Conservation (phyloP, 2,888 invertebrate species). For the Ceratothoa steindachneri region DNA sequence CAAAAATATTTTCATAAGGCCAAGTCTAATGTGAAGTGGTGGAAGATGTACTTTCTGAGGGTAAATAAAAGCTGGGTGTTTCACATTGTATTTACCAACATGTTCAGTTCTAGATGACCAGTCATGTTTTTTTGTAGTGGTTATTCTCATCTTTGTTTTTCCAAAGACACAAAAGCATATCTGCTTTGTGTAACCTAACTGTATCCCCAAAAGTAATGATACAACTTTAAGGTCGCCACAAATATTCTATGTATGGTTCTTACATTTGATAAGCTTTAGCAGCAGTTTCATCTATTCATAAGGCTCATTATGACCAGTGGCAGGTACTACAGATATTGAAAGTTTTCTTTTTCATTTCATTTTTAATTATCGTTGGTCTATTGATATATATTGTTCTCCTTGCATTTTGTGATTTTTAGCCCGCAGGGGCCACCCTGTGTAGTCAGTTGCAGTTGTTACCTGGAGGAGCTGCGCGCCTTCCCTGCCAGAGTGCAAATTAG, state of each 20-base stretch:
- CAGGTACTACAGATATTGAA: conserved; percentile 36
- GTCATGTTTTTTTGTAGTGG: conserved; percentile 11
- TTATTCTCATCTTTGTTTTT: conserved; percentile 2
- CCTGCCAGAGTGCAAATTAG: too few relatives aligned
- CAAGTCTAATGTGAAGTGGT: not conserved
- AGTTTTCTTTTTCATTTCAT: conserved; percentile 20
- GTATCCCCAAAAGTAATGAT: conserved; percentile 40
- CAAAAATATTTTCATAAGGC: not conserved
- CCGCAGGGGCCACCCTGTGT: too few relatives aligned
- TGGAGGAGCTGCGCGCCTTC: too few relatives aligned
- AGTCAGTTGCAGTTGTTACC: too few relatives aligned
- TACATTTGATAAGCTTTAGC: conserved; percentile 41
- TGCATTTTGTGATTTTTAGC: too few relatives aligned
- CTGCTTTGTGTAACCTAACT: conserved; percentile 44
- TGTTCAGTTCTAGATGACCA: conserved; percentile 10
- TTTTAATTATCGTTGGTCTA: too few relatives aligned
- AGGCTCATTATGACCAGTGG: conserved; percentile 39
- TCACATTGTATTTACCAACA: conserved; percentile 13
- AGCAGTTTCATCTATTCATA: conserved; percentile 32
- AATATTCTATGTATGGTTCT: not conserved
- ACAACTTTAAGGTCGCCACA: conserved; percentile 48
- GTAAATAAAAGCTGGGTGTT: not conserved
- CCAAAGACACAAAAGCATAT: conserved; percentile 37
- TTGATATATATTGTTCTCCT: too few relatives aligned
- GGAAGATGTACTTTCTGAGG: not conserved